Evolutionary conservation across 37 sponge, comb jelly and placozoan species (phyloP), one percentile per base, ranked within the genome.

Genomic region (Beroe forskalii): DNA sequence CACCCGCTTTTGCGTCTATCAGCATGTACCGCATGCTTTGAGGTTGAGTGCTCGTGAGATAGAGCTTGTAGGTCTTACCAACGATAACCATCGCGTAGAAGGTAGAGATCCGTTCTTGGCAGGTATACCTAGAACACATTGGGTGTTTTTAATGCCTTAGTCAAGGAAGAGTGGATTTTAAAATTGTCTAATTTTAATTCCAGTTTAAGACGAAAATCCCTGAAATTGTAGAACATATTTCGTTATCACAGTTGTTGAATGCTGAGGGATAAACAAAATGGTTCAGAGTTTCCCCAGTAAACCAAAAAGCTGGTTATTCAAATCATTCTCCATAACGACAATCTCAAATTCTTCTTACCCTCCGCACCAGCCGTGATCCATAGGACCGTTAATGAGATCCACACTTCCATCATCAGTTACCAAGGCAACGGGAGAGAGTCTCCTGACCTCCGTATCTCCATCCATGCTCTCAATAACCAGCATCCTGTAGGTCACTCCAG

Each of bases 301-400:
- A n/a, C n/a, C n/a, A n/a, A n/a, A n/a, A n/a, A n/a, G n/a, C n/a
- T n/a, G n/a, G n/a, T n/a, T n/a, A n/a, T n/a, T n/a, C n/a, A n/a
- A n/a, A n/a, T n/a, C n/a, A n/a, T n/a, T n/a, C n/a, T n/a, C n/a
- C n/a, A n/a, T n/a, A n/a, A n/a, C n/a, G n/a, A n/a, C n/a, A n/a
- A n/a, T n/a, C n/a, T n/a, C n/a, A n/a, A 55, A 9, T 55, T 19
- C 60, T 55, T 55, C 72, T 69, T 31, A 69, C 32, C 97, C 97
- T n/a, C 94, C 95, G 91, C 97, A 97, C 97, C 97, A 97, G 31
- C 97, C 97, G 32, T 94, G 91, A 90, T 97, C 97, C 90, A 92
- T 91, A 0, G 97, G 97, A 1, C 96, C 97, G 61, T 97, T 97
- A n/a, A 95, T 20, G 27, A 97, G 91, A 62, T 97, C 94, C 17